Evolutionary conservation across 2,888 invertebrate species (phyloP).

Genomic region (Dichetophora obliterata): DNA sequence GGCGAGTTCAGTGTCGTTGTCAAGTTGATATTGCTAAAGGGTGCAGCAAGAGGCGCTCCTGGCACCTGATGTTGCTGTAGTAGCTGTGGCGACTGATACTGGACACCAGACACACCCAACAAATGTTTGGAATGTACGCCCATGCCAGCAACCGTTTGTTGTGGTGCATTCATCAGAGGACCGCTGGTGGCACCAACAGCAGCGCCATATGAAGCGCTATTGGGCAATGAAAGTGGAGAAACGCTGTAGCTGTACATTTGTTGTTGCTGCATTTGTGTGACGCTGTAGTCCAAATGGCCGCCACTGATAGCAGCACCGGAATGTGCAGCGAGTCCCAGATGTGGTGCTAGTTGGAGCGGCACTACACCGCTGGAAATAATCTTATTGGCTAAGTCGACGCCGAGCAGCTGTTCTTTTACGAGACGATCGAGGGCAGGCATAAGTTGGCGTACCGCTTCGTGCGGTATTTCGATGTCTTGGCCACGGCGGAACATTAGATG

Average conservation of each 20-base stretch:
- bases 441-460: constrained; percentile 71
- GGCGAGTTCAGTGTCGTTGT: constrained; percentile 44
- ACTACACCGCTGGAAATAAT: constrained; percentile 70
- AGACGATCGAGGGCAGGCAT: constrained; percentile 69
- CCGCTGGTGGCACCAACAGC: constrained; percentile 46
- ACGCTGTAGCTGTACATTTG: constrained; percentile 66
- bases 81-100: constrained; percentile 42
- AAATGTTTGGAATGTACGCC: constrained; percentile 56
- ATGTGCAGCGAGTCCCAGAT: constrained; percentile 73
- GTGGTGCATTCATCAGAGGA: constrained; percentile 24
- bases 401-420: constrained; percentile 69
- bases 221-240: constrained; percentile 64
- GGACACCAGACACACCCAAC: constrained; percentile 50
- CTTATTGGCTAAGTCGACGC: constrained; percentile 68
- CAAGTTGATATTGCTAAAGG: constrained; percentile 61
- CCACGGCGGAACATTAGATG: constrained; percentile 60
- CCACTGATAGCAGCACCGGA: constrained; percentile 67
- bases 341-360: constrained; percentile 71
- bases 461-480: constrained; percentile 67
- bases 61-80: constrained; percentile 41
- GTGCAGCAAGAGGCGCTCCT: constrained; percentile 53
- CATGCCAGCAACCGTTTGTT: constrained; percentile 35
- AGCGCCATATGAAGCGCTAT: constrained; percentile 39
- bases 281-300: constrained; percentile 54
- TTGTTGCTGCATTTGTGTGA: constrained; percentile 56